Base-by-base conservation (phyloP, 1,140 invertebrate genomes). In the Apocrypta bakeri region DNA sequence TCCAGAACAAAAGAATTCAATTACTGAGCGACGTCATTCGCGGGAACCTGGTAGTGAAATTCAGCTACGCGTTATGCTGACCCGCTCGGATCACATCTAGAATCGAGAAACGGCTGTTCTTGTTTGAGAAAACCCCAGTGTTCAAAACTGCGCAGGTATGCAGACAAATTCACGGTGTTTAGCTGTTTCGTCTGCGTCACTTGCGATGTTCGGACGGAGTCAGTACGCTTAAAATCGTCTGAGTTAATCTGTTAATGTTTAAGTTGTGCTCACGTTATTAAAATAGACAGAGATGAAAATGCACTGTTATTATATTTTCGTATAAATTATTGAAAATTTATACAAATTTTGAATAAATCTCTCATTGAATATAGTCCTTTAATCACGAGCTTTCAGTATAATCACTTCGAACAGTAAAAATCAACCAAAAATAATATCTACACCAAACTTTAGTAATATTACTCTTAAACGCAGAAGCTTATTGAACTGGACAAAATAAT, bases 91-190 rank as follows among this genome's bases (percentile, higher is more conserved):
- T 56, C 17, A 24, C 27, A 76, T 40, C 42, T 63, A 1, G 24
- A 4, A 24, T 71, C 68, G 66, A 73, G 27, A 56, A 61, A 82
- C 7, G 1, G 17, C 1, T 27, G 40, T 33, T 82, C 81, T 31
- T 72, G 56, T 75, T 48, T 42, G 27, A 31, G 17, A 24, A 82
- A 82, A 24, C 78, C 81, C 0, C 6, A 24, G 1, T n/a, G 24
- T 11, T 82, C 64, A 48, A 82, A 25, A 11, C 33, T 40, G 24
- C 48, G 56, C 24, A 82, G 25, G 68, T 82, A 82, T 0, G 42
- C 25, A 1, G 64, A 78, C 11, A 76, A 11, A 25, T 31, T n/a
- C 0, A 0, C 63, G 69, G 31, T 56, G n/a, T 56, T 21, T 17
- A 56, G 14, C 48, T 56, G 17, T 56, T 56, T 56, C n/a, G 21